These are phyloP conservation scores for Oeneis ivallda DNA, from an alignment of 2,888 invertebrate species.

Conservation along the genomic window DNA sequence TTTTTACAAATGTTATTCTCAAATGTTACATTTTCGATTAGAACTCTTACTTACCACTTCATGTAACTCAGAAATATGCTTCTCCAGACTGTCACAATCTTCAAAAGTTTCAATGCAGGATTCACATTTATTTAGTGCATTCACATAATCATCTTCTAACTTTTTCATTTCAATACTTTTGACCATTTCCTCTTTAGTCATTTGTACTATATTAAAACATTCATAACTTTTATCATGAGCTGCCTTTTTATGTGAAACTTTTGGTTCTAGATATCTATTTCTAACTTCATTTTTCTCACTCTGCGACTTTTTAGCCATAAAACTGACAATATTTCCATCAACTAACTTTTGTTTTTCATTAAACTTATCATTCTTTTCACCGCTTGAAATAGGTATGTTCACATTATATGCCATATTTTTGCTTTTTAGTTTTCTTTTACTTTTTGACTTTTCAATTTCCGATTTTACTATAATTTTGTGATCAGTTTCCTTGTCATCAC, in stretches of 20 bases:
- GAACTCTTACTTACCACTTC: not conserved
- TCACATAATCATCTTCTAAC: not conserved
- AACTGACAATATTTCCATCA: no score
- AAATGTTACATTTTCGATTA: no score
- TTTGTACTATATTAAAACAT: not conserved
- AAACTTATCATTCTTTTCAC: not conserved
- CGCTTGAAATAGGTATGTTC: not conserved
- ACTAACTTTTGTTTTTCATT: not conserved
- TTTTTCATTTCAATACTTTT: not conserved
- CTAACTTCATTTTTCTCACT: not conserved
- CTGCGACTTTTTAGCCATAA: not conserved
- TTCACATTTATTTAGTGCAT: not conserved
- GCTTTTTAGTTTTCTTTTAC: not conserved
- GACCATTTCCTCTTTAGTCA: not conserved
- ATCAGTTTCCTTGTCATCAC: not conserved
- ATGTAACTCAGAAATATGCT: not conserved
- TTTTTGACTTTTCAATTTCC: not conserved
- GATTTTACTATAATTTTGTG: not conserved
- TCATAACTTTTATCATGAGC: no score
- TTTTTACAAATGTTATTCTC: no score
- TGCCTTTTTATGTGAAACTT: not conserved
- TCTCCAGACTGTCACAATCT: not conserved
- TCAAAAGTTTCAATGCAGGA: not conserved
- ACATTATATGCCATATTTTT: not conserved
- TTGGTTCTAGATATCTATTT: not conserved